Conservation (phyloP, 1,140 invertebrate species). For the Drosophila parabipectinata region DNA sequence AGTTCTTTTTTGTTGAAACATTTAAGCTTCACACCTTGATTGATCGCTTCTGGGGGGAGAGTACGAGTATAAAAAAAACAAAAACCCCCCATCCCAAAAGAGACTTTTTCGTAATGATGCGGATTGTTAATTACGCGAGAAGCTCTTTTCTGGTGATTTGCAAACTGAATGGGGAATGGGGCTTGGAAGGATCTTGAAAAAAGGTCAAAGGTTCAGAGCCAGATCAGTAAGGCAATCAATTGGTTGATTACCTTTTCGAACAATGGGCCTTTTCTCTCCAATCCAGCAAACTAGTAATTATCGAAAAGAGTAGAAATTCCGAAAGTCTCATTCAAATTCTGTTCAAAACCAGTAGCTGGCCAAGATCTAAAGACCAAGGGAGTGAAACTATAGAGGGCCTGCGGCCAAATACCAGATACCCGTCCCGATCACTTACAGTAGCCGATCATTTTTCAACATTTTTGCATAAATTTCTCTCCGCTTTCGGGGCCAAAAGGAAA, state of each 20-base stretch:
- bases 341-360: slow-evolving; percentile 62
- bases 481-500: slow-evolving; percentile 2
- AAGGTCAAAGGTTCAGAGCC: neutral
- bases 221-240: neutral
- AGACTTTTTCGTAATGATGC: slow-evolving; percentile 17
- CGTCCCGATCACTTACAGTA: slow-evolving; percentile 58
- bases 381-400: slow-evolving; percentile 33
- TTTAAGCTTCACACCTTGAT: slow-evolving; percentile 38
- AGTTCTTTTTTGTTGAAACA: slow-evolving; percentile 74
- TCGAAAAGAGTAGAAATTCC: neutral
- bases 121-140: slow-evolving; percentile 16
- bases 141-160: slow-evolving; percentile 16
- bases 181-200: neutral
- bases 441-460: slow-evolving; percentile 78
- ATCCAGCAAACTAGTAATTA: neutral
- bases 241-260: neutral
- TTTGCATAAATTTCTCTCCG: slow-evolving; percentile 71
- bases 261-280: neutral
- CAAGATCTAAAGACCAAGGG: slow-evolving; percentile 24
- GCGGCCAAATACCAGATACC: slow-evolving; percentile 5
- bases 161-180: slow-evolving; percentile 14
- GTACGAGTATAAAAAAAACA: neutral
- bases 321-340: slow-evolving; percentile 21
- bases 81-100: neutral
- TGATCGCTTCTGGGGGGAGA: slow-evolving; percentile 8